These are phyloP conservation scores for Motacilla alba DNA, from an alignment of 2,113 vertebrate genomes.

Conservation along the genomic window DNA sequence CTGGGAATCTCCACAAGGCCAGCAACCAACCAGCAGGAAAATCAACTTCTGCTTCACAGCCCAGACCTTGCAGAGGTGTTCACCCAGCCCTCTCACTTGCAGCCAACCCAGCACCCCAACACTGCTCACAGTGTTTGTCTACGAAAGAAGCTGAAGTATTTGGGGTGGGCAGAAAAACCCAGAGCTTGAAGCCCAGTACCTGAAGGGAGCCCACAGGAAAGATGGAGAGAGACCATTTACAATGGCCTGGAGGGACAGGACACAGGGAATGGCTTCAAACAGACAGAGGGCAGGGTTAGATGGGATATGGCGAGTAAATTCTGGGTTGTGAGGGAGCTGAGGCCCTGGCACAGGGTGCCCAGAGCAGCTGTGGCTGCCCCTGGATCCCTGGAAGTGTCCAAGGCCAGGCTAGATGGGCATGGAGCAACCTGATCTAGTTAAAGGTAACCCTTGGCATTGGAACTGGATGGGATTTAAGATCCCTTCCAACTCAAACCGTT, in stretches of 20 bases:
- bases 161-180: background rate
- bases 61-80: background rate
- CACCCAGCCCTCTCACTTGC: background rate
- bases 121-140: accelerated
- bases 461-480: background rate
- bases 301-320: background rate
- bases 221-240: background rate
- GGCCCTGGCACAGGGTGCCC: background rate
- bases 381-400: background rate
- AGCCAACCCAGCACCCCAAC: background rate
- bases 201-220: background rate
- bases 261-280: background rate
- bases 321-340: accelerated
- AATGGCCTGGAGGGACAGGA: background rate
- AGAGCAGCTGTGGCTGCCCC: background rate
- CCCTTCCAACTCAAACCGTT: background rate
- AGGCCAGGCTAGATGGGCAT: accelerated
- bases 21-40: background rate
- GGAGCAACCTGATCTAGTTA: accelerated
- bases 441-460: background rate
- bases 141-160: background rate
- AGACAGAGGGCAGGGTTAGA: background rate
- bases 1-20: background rate
- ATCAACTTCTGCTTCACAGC: background rate
- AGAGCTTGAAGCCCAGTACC: background rate